These are phyloP conservation scores for Epizoanthus stellaris DNA, from an alignment of 92 coral and sea anemone genomes.

Conservation along the genomic window DNA sequence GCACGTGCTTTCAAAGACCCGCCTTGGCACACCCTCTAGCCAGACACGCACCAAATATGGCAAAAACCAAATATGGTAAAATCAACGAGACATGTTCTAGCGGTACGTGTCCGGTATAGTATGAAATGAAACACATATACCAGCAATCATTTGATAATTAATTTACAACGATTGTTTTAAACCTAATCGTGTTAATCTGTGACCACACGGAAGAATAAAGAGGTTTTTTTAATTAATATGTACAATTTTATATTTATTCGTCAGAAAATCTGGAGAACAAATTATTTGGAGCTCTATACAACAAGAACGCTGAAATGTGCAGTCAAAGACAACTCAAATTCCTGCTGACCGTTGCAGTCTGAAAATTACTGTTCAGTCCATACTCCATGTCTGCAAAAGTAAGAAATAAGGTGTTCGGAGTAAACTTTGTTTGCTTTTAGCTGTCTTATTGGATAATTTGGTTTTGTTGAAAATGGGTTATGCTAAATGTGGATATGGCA, in stretches of 20 bases:
- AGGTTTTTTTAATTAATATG: background rate
- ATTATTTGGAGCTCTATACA: background rate
- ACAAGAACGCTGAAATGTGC: background rate
- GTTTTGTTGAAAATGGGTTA: no score
- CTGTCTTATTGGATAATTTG: no score
- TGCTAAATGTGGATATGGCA: no score
- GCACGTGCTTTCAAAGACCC: conserved; percentile 29
- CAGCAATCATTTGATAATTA: background rate
- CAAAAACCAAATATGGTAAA: conserved; percentile 41
- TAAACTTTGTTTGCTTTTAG: no score
- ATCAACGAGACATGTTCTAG: background rate
- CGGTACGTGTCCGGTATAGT: background rate
- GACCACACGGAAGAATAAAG: background rate
- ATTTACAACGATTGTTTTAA: conserved; percentile 14
- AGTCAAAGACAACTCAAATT: no score
- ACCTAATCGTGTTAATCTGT: background rate
- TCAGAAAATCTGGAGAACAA: background rate
- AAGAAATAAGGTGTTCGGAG: no score
- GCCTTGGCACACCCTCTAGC: conserved; percentile 34
- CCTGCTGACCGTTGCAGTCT: no score
- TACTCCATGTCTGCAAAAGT: no score
- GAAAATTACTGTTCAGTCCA: no score
- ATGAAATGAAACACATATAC: background rate
- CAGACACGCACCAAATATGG: conserved; percentile 22
- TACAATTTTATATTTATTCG: conserved; percentile 14